Evolutionary conservation across 2,888 invertebrate species (phyloP), one percentile per base, ranked within the genome.

Genomic region (Torymus aiolomorphi): DNA sequence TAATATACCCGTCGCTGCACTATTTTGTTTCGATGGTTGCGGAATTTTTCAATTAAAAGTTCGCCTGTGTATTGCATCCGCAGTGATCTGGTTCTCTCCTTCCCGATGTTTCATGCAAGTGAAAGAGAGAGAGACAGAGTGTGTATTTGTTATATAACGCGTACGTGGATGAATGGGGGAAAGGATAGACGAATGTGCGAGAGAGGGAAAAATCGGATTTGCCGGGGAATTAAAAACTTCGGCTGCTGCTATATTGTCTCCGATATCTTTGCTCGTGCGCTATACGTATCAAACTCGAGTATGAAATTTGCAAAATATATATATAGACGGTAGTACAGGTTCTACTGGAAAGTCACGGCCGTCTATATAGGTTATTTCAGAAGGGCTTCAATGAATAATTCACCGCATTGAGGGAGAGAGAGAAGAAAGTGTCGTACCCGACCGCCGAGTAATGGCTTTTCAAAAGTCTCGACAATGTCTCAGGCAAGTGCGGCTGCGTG

Each of bases 31-130:
- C 52, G 61, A 61, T 57, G n/a, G 4, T 62, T 3, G 52, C 14
- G 31, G 61, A 75, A 52, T 69, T 76, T 76, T 69, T 62, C 67
- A 69, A 69, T 76, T 76, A 62, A 69, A 69, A 69, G n/a, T 75
- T 75, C 57, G 56, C 13, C 2, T 31, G 31, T 31, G 31, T 3
- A 5, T 3, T 31, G 31, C 31, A 31, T 31, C 31, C 31, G 2
- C 8, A 31, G 31, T 31, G 31, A 31, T 31, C 3, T 31, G 31
- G 49, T 52, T 51, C 54, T 54, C 13, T 10, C 18, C 42, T 42
- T 63, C 56, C n/a, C n/a, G 49, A 4, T 1, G 51, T 49, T 16
- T 16, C 31, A 31, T 31, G 31, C 2, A 31, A 31, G 5, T 31
- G 31, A 3, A 31, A 31, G 31, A 31, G 31, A 31, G 31, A 31